A percentile compares a stretch with the other conserved stretches of the same genome.
phyloP scores from a whole-genome alignment of 2,113 vertebrate species.

The Sturnus vulgaris region DNA sequence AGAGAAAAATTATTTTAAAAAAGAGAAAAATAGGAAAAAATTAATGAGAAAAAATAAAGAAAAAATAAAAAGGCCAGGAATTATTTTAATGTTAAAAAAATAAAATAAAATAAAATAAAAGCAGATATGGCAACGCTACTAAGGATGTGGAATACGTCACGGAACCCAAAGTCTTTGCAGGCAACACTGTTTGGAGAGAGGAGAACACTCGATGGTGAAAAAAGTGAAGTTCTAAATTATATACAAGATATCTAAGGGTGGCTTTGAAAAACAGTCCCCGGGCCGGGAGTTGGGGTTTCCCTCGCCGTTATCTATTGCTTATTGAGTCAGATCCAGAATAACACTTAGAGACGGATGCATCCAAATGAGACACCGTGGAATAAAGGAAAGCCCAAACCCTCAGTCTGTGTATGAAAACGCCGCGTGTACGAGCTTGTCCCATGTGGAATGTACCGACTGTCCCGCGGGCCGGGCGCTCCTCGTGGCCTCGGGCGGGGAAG shows the following conservation, averaged over 20 bases:
- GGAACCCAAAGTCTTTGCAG: constrained; percentile 74
- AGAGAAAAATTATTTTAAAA: neutral
- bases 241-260: constrained; percentile 71
- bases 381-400: neutral
- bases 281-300: constrained; percentile 43
- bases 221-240: constrained; percentile 77
- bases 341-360: constrained; percentile 71
- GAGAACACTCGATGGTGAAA: constrained; percentile 74
- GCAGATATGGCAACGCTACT: constrained; percentile 69
- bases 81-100: constrained; percentile 67
- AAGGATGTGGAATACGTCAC: constrained; percentile 72
- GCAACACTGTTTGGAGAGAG: constrained; percentile 77
- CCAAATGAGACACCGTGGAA: constrained; percentile 74
- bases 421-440: constrained; percentile 63
- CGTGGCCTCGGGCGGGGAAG: neutral
- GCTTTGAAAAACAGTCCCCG: constrained; percentile 69
- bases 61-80: constrained; percentile 48
- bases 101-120: constrained; percentile 31
- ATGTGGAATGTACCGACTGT: constrained; percentile 78
- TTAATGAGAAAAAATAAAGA: neutral
- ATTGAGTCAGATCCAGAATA: constrained; percentile 65
- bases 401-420: constrained; percentile 67
- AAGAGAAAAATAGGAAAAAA: neutral
- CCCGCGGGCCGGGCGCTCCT: constrained; percentile 15
- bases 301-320: constrained; percentile 77